Base-by-base conservation (phyloP, 1,140 invertebrate species). In the Aphelinus certus region DNA sequence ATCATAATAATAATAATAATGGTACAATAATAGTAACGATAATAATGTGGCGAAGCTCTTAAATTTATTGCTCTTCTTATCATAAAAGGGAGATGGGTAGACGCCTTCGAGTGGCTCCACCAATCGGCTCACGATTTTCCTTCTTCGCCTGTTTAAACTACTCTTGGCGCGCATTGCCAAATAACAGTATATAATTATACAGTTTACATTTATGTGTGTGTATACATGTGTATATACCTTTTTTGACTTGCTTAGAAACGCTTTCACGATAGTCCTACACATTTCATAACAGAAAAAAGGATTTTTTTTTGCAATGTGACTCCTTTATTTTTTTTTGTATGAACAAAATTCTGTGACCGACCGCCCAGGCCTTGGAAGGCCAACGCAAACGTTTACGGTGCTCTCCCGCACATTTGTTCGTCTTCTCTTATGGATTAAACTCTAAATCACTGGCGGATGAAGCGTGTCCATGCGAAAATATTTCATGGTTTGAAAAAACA, bases 61-160 rank as follows among this genome's bases (percentile, higher is more conserved):
- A 83, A 79, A 76, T 80, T 84, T 85, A 85, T 84, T 85, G 84
- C 83, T 85, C 71, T 80, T 81, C 81, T 85, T 84, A 78, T 79
- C 72, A 61, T 63, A 63, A 75, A 77, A 71, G 68, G 70, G 53
- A 46, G 46, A 58, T 7, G 67, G n/a, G 42, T 72, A 75, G 68
- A 76, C 51, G 47, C 72, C 69, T 74, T 64, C 73, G 4, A 56
- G 45, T 75, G 73, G 58, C 73, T 80, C 71, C 78, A 76, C 61
- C 57, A 67, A 78, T 77, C 75, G 73, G 75, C 65, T 78, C 53
- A 43, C 47, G 45, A 62, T 45, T 69, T 57, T 63, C n/a, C 5
- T 64, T 63, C 26, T 62, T 66, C 64, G 7, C 42, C 51, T 48
- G 43, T 67, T 57, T 73, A 49, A 49, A 26, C 53, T 73, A 65